Conservation (phyloP, 2,888 invertebrate genomes). For the Seira sanloemensis region DNA sequence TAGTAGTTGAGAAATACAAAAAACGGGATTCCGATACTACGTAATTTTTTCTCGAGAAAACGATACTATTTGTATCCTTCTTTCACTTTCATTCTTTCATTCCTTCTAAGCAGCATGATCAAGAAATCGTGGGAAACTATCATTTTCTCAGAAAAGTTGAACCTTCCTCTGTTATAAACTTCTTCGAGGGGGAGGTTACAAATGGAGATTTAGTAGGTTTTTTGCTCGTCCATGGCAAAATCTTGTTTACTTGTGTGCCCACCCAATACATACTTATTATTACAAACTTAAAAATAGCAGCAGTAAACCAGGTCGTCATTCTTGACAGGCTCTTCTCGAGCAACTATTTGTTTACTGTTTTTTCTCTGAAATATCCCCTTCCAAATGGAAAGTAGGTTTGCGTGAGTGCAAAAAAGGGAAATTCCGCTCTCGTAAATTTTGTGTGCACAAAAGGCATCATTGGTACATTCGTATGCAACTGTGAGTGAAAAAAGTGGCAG, state of each 20-base stretch:
- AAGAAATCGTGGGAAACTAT: constrained; percentile 40
- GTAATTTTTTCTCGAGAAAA: background rate
- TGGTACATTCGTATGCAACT: background rate
- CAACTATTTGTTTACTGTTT: constrained; percentile 2
- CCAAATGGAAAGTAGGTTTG: background rate
- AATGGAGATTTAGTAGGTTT: no score
- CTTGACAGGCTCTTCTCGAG: background rate
- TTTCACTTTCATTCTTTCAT: constrained; percentile 27
- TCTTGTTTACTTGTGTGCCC: no score
- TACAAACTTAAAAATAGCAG: no score
- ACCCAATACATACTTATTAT: no score
- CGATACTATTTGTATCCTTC: constrained; percentile 2
- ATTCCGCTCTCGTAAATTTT: background rate
- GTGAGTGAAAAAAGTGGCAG: background rate
- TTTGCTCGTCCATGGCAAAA: no score
- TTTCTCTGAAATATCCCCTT: background rate
- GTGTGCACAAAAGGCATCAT: background rate
- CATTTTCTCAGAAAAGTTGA: no score
- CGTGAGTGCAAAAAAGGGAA: background rate
- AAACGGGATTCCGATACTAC: background rate
- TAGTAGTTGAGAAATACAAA: no score
- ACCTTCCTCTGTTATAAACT: no score
- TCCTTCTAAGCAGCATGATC: constrained; percentile 25
- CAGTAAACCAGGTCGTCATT: constrained; percentile 18
- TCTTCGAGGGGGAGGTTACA: no score